These are phyloP conservation scores for Lutjanus campechanus DNA, from an alignment of 2,797 vertebrate genomes.

Conservation along the genomic window DNA sequence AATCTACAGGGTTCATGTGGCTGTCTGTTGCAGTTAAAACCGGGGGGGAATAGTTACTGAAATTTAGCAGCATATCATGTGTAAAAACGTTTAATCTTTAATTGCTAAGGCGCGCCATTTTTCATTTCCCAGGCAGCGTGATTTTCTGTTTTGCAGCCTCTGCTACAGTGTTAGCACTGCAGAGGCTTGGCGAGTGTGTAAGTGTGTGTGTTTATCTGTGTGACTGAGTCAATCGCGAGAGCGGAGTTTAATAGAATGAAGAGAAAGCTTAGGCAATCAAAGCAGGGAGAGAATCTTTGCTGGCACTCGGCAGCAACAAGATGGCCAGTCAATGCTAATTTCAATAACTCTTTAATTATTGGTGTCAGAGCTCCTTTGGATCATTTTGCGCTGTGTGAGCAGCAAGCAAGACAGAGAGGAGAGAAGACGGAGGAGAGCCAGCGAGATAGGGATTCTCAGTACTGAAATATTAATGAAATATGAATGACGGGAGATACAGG, in stretches of 20 bases:
- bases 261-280: constrained; percentile 66
- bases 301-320: constrained; percentile 63
- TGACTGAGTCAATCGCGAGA: constrained; percentile 40
- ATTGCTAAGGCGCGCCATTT: constrained; percentile 1
- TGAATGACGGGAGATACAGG: constrained; percentile 56
- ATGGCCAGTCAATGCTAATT: constrained; percentile 78
- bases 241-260: constrained; percentile 58
- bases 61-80: background rate
- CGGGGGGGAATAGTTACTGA: background rate
- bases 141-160: background rate
- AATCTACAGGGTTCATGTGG: background rate
- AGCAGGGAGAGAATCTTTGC: constrained; percentile 59
- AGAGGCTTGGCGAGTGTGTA: background rate
- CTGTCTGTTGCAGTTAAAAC: background rate
- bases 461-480: constrained; percentile 73
- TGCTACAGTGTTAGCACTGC: background rate
- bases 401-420: constrained; percentile 30
- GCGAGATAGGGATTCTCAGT: constrained; percentile 46
- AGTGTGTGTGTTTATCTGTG: constrained; percentile 39
- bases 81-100: background rate
- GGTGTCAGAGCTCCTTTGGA: constrained; percentile 74
- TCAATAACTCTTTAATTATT: constrained; percentile 80
- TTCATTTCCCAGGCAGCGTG: background rate
- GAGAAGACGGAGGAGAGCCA: constrained; percentile 15
- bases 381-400: constrained; percentile 54